A percentile compares a stretch with the other conserved stretches of the same genome.
Evolutionary conservation across 2,113 vertebrate species (phyloP).

Genomic region (Hippoglossus stenolepis): DNA sequence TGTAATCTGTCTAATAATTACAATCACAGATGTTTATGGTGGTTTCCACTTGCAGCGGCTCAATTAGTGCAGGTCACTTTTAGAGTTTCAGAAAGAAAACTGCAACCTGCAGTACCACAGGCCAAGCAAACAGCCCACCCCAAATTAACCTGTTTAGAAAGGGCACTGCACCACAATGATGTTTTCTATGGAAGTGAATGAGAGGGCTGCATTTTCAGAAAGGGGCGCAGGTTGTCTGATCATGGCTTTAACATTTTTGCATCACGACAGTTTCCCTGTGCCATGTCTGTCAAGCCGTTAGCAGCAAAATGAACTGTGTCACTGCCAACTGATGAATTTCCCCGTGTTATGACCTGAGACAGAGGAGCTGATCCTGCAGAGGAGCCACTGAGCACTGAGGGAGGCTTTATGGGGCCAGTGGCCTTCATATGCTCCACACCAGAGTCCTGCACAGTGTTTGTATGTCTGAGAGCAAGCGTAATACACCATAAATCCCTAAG

Average conservation of each 20-base stretch:
- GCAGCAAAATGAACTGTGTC: constrained; percentile 1
- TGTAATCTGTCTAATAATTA: too few species aligned
- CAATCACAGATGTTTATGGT: too few species aligned
- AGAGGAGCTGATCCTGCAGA: not conserved
- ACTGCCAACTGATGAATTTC: not conserved
- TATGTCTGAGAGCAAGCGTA: not conserved
- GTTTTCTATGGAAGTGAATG: too few species aligned
- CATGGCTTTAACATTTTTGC: not conserved
- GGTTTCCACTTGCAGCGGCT: too few species aligned
- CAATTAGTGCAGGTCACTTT: too few species aligned
- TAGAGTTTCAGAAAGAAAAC: too few species aligned
- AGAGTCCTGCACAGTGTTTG: constrained; percentile 4
- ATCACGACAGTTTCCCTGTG: not conserved
- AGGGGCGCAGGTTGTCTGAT: not conserved
- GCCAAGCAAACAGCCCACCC: too few species aligned
- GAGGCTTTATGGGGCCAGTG: constrained; percentile 23
- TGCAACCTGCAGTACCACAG: too few species aligned
- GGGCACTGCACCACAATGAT: too few species aligned
- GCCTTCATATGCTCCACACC: constrained; percentile 44
- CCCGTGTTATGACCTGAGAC: not conserved
- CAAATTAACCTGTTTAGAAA: too few species aligned
- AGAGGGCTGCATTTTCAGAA: too few species aligned
- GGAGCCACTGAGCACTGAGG: constrained; percentile 14
- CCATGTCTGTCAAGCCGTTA: not conserved
- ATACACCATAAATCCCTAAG: not conserved